A percentile compares a stretch with the other conserved stretches of the same genome.
Evolutionary conservation across 2,113 vertebrate species (phyloP).

Genomic region (Planiliza haematocheilus): DNA sequence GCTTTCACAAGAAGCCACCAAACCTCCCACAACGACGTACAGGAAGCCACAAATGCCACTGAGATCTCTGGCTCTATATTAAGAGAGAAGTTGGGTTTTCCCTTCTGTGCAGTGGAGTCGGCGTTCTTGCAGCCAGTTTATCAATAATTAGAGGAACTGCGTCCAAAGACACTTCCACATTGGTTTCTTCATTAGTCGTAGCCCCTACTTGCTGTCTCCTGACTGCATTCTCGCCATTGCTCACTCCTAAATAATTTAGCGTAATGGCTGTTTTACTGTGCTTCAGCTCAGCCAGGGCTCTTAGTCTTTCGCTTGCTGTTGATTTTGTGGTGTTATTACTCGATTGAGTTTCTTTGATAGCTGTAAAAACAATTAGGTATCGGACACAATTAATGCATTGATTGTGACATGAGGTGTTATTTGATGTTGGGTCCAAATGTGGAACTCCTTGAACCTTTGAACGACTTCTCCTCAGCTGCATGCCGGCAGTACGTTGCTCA

Average conservation of each 20-base stretch:
- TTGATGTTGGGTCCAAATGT: not conserved
- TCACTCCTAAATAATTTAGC: slow-evolving; percentile 19
- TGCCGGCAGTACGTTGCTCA: not conserved
- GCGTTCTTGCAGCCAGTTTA: slow-evolving; percentile 3
- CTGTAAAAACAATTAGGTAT: not conserved
- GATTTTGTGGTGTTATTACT: not conserved
- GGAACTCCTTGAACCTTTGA: not conserved
- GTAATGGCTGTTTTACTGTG: not conserved
- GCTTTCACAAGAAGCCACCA: too few relatives aligned
- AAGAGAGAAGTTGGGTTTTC: slow-evolving; percentile 30
- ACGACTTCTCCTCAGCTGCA: not conserved
- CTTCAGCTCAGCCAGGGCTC: not conserved
- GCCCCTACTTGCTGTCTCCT: not conserved
- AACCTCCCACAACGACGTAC: not conserved
- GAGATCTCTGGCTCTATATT: not conserved
- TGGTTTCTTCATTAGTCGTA: not conserved
- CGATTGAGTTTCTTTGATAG: not conserved
- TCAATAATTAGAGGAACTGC: slow-evolving; percentile 39
- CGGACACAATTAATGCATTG: not conserved
- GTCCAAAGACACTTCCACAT: slow-evolving; percentile 28
- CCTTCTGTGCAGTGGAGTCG: slow-evolving; percentile 1
- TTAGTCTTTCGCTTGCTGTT: not conserved
- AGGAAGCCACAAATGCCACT: not conserved
- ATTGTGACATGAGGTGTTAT: too few relatives aligned
- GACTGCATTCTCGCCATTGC: not conserved